phyloP scores from a whole-genome alignment of 2,797 vertebrate species.

The Setipinna tenuifilis region DNA sequence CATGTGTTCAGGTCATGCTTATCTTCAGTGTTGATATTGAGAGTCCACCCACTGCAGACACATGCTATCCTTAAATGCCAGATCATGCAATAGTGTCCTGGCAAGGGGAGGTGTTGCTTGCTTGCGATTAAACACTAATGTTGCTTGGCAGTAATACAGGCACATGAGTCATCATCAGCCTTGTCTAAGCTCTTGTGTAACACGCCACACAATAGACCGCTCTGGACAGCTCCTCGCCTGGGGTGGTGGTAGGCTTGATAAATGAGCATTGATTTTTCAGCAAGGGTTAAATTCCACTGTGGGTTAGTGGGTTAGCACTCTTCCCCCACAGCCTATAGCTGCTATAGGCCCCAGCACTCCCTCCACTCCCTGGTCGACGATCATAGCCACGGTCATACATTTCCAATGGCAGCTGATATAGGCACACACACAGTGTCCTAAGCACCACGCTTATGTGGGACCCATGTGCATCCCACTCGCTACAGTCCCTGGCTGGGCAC shows the following conservation, averaged over 20 bases:
- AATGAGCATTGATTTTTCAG: constrained; percentile 46
- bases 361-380: background rate
- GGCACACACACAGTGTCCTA: background rate
- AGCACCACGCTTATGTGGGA: background rate
- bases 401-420: too few relatives aligned
- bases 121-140: background rate
- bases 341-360: background rate
- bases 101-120: background rate
- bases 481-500: background rate
- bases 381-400: background rate
- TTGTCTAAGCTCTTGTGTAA: constrained; percentile 50
- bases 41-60: background rate
- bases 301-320: constrained; percentile 23
- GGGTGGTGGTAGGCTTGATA: constrained; percentile 39
- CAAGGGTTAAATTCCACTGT: constrained; percentile 47
- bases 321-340: background rate
- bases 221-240: constrained; percentile 36
- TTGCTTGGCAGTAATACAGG: constrained; percentile 40
- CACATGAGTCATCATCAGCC: constrained; percentile 59
- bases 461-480: background rate
- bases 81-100: background rate
- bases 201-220: constrained; percentile 33
- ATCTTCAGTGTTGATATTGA: too few relatives aligned
- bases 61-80: background rate
- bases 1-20: too few relatives aligned